Evolutionary conservation across 2,888 invertebrate genomes (phyloP), one percentile per base, ranked within the genome.

Genomic region (Pegoplata infirma): DNA sequence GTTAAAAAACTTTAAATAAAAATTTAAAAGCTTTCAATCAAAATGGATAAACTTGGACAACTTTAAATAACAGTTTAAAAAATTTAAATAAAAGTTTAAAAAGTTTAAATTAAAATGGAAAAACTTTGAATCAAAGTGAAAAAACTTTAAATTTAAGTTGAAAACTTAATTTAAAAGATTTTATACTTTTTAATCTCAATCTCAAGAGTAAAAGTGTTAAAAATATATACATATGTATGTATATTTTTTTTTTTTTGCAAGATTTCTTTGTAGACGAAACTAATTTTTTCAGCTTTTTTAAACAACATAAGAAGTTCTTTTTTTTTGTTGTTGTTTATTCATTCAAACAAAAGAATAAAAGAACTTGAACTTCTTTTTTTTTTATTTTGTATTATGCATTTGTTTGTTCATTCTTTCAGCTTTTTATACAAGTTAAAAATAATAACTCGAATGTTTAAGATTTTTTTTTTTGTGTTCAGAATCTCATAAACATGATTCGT

Each of bases 341-440:
- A n/a, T 7, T 40, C 5, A n/a, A 40, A 28, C 32, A 56, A 58
- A 58, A 58, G 58, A 8, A 14, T 21, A 23, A 40, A 23, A 58
- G 44, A 23, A 58, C 58, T 58, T 58, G 44, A 58, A 58, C 58
- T 58, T 58, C 58, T 44, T 44, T 51, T 6, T n/a, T n/a, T 44
- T 40, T 16, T 40, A 3, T 23, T 40, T 40, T 56, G 12, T 16
- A 5, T 16, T 19, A 17, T 19, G 12, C 12, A 14, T 32, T 56
- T 5, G 4, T 40, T 40, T 32, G 32, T 40, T 40, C 36, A 19
- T 19, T 36, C 5, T 19, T n/a, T n/a, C n/a, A n/a, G n/a, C n/a
- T n/a, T 19, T 36, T 56, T 10, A 17, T 36, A n/a, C 19, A 6
- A 56, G 36, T 36, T 21, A n/a, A 36, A 56, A 36, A 19, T 40